Base-by-base conservation (phyloP, 1,140 invertebrate species). In the Scaptomyza pallida region DNA sequence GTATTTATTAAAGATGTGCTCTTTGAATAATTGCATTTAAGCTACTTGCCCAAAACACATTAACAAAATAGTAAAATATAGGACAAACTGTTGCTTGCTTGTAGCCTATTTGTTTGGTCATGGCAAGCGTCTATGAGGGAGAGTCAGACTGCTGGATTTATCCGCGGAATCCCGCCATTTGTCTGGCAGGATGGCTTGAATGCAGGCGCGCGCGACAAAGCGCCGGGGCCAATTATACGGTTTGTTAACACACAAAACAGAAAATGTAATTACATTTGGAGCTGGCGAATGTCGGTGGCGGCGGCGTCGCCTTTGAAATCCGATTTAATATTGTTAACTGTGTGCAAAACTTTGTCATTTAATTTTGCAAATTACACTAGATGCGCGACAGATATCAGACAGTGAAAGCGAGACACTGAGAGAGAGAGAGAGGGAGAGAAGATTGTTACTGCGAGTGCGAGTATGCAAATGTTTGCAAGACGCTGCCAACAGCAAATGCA, bases 311-410 rank as follows among this genome's bases (percentile, higher is more conserved):
- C 81, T 81, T 82, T 82, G 83, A 88, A 88, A 88, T 88, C 82
- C 72, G 82, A 88, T 88, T 88, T 88, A 88, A 88, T 88, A 88
- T 82, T 88, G 82, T 88, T 88, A 89, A 82, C 82, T 75, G 82
- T 72, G 82, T 81, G 81, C 81, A 72, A 86, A 88, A 88, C 82
- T 88, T 88, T 88, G 82, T 82, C 82, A 88, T 88, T 88, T 78
- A 56, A 76, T 82, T 88, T 65, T 48, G 57, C 61, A 64, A 88
- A 82, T 82, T 88, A 69, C 65, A 54, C 61, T 59, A 41, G 69
- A 65, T 63, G 40, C 33, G 54, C 75, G 17, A 41, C 48, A 45
- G 15, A 56, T 48, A 55, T 51, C 44, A 33, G 51, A 56, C 48
- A 23, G 8, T 26, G 13, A 9, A 26, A 43, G 30, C 5, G 30